phyloP scores from a whole-genome alignment of 2,113 vertebrate species.

The Stictonetta naevosa region DNA sequence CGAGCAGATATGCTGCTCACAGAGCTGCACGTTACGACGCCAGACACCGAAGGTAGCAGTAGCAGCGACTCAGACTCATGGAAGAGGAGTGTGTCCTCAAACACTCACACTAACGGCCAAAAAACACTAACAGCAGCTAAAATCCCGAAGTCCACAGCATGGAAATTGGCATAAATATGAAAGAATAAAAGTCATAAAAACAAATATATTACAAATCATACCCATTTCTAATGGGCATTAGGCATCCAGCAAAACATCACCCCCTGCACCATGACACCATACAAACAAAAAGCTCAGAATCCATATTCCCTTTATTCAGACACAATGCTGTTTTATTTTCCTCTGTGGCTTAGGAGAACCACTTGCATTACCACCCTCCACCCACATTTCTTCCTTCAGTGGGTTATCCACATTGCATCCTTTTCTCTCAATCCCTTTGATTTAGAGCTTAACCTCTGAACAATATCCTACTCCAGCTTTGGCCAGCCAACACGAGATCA shows the following conservation, averaged over 20 bases:
- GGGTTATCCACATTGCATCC: background rate
- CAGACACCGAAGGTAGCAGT: background rate
- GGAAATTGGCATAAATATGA: background rate
- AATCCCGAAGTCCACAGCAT: background rate
- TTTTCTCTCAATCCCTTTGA: background rate
- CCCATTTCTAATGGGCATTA: fast-evolving
- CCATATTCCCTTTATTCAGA: background rate
- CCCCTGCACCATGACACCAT: background rate
- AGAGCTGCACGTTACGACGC: background rate
- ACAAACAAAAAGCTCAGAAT: background rate
- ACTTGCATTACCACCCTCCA: background rate
- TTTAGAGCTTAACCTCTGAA: background rate
- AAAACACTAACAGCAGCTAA: background rate
- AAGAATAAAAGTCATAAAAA: background rate
- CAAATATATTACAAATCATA: background rate
- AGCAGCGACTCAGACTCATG: background rate
- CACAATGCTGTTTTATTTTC: background rate
- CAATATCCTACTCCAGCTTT: background rate
- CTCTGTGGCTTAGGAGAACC: background rate
- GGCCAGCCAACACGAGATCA: background rate
- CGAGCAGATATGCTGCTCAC: background rate
- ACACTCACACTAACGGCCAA: background rate
- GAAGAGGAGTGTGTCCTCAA: background rate
- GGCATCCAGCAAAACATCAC: fast-evolving
- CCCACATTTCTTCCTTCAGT: background rate